Percentiles rank a stretch among this genome's conserved stretches.
Evolutionary conservation across 2,113 vertebrate genomes (phyloP).

Genomic region (Morone chrysops): DNA sequence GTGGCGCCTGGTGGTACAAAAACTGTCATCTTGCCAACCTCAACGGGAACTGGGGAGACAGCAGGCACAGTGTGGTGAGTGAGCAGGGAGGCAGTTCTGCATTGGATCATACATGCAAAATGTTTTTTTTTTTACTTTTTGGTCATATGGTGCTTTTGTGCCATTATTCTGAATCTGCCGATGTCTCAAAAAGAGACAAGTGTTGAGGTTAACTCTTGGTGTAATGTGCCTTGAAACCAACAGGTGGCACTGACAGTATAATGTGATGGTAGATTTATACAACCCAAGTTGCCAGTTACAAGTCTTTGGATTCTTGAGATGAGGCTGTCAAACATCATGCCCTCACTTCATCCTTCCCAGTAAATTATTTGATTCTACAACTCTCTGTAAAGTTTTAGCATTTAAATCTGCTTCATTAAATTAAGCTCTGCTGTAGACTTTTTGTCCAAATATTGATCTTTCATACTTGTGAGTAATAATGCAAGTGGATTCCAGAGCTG

Average conservation of each 20-base stretch:
- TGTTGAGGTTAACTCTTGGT: not conserved
- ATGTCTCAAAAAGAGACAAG: not conserved
- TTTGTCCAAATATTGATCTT: conserved; percentile 4
- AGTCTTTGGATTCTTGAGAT: not conserved
- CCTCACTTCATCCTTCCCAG: not conserved
- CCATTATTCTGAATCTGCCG: not conserved
- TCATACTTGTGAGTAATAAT: not conserved
- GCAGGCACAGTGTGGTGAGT: conserved; percentile 89
- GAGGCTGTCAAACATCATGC: not conserved
- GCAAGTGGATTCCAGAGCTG: not conserved
- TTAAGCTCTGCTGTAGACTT: not conserved
- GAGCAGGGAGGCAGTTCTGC: not conserved
- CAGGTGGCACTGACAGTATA: conserved; percentile 55
- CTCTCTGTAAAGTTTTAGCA: not conserved
- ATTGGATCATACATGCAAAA: not conserved
- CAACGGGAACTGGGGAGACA: conserved; percentile 88
- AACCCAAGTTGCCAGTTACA: not conserved
- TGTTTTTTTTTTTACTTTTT: too few species aligned
- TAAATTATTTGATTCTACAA: not conserved
- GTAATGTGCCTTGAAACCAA: conserved; percentile 25
- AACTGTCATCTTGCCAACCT: conserved; percentile 93
- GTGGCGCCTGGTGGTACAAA: conserved; percentile 91
- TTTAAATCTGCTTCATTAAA: not conserved
- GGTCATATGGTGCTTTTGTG: not conserved
- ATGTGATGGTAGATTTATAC: not conserved